phyloP scores from a whole-genome alignment of 2,888 invertebrate genomes.

The Catonia carolina region DNA sequence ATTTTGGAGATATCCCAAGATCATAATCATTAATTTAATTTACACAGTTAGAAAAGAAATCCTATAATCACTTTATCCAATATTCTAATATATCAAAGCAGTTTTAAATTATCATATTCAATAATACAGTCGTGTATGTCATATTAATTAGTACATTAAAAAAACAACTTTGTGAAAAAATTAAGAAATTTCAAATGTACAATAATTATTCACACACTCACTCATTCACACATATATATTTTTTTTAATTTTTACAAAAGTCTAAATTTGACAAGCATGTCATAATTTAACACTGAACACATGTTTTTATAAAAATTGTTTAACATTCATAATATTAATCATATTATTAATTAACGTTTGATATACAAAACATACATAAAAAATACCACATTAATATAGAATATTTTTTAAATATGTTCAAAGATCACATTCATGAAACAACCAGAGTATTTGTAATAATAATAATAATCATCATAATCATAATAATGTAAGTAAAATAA shows the following conservation, averaged over 20 bases:
- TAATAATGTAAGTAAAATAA: background rate
- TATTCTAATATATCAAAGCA: constrained; percentile 17
- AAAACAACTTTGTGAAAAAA: background rate
- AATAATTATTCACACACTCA: constrained; percentile 7
- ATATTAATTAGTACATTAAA: background rate
- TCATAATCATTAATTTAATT: background rate
- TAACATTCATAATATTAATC: constrained; percentile 11
- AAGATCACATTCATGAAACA: constrained; percentile 18
- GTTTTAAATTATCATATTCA: constrained; percentile 5
- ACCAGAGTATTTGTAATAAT: background rate
- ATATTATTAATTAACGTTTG: no score
- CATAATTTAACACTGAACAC: constrained; percentile 20
- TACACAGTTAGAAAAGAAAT: background rate
- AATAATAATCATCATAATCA: no score
- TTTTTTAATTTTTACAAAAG: background rate
- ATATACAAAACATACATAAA: no score
- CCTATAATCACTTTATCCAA: background rate
- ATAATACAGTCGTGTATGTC: constrained; percentile 2
- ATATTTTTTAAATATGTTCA: constrained; percentile 10
- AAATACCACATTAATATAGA: background rate
- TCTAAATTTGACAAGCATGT: no score
- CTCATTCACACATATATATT: constrained; percentile 1
- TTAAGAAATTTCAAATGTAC: background rate
- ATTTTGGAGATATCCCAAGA: constrained; percentile 31
- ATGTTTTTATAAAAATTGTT: constrained; percentile 8